Evolutionary conservation across 2,797 vertebrate genomes (phyloP), one percentile per base, ranked within the genome.

Genomic region (Phylloscopus collybita): DNA sequence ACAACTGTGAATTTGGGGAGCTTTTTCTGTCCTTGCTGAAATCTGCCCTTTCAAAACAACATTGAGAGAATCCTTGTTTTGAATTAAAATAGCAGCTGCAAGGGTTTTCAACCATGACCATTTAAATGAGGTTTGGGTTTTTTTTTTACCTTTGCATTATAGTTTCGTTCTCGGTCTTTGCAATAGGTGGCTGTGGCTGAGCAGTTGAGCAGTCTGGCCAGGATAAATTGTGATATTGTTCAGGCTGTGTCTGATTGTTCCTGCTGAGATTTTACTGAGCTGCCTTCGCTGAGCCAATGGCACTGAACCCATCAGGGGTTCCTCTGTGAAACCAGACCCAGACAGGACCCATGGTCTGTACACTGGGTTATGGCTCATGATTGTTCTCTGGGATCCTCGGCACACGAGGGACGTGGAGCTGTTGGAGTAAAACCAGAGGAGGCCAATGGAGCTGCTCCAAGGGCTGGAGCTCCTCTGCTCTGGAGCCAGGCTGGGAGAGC

Each of bases 221-320:
- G 67, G 36, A 62, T 47, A 79, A 92, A 81, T 5, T 5, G 16
- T 54, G n/a, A 44, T 32, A 34, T 20, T 71, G 22, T 25, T 72
- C 59, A 36, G 54, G 17, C 13, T 1, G 1, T 2, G 38, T 50
- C 22, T 0, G 14, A 11, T 66, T 34, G 16, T 69, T 64, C 16
- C 25, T 70, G 10, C 47, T n/a, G 62, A 86, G 56, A 10, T 20
- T 36, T 26, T 4, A 7, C 38, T 5, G n/a, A 86, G 40, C 45
- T 2, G 7, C 45, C 47, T 54, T 91, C 0, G 0, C n/a, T 72
- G 36, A 49, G 32, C 0, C 0, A 34, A 18, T 16, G 1, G 0
- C 20, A 8, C 4, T 0, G 1, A 3, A 9, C 7, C 16, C 1
- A 3, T 18, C 23, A 5, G 50, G 26, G 15, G 27, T 2, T 25